These are phyloP conservation scores for Saccopteryx bilineata DNA, from an alignment of 2,113 vertebrate species.

Conservation along the genomic window DNA sequence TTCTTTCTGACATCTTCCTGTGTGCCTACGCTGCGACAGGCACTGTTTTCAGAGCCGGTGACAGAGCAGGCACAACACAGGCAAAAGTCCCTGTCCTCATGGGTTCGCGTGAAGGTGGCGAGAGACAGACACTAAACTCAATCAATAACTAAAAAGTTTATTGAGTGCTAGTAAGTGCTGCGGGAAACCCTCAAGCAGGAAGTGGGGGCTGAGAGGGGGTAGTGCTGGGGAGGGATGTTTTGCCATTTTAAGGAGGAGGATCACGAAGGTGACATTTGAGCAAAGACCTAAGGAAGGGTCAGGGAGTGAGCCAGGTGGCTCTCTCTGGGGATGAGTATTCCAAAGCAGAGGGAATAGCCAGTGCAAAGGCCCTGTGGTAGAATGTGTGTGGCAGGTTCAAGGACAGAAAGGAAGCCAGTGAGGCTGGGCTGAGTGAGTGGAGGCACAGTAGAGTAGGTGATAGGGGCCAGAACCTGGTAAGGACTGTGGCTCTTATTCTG, in stretches of 20 bases:
- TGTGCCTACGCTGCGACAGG: rapidly evolving
- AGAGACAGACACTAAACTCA: rapidly evolving
- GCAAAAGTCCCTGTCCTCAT: background rate
- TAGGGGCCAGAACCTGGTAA: background rate
- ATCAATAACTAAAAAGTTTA: background rate
- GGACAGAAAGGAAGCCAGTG: background rate
- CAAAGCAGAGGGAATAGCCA: background rate
- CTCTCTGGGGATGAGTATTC: background rate
- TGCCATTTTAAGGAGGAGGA: background rate
- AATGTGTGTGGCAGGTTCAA: background rate
- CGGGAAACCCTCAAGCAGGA: rapidly evolving
- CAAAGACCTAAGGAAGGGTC: background rate
- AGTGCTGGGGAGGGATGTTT: background rate
- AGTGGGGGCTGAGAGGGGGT: rapidly evolving
- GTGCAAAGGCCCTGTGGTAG: background rate
- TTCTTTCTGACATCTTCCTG: rapidly evolving
- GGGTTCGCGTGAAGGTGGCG: background rate
- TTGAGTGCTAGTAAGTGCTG: background rate
- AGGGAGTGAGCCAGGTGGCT: background rate
- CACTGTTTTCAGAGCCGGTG: background rate
- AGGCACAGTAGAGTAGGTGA: background rate
- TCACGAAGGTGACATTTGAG: background rate
- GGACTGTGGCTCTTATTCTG: background rate
- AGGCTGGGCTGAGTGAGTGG: background rate
- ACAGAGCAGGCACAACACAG: no score